Evolutionary conservation across 2,888 invertebrate genomes (phyloP), one percentile per base, ranked within the genome.

Genomic region (Noctuana brunneofusca): DNA sequence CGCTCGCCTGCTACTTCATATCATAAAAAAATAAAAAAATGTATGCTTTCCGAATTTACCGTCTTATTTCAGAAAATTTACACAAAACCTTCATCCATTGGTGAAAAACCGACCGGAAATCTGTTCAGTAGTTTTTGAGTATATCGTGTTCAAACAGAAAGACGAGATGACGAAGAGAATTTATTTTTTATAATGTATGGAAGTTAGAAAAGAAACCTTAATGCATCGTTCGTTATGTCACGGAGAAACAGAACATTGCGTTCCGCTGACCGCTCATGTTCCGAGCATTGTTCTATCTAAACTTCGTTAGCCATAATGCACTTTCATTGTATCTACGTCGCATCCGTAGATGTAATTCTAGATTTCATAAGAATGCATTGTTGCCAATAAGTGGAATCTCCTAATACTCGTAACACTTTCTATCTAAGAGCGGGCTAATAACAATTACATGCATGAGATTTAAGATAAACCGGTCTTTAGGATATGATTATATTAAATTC

Each of bases 261-360:
- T 79, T 80, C 75, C 76, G 67, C 72, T 80, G 77, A 75, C 76
- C 74, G 75, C 66, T 22, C 63, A 64, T 52, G 53, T 78, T 79
- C 79, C 76, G 75, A 66, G 75, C 75, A 83, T 84, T 86, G 84
- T 87, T 80, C 78, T 67, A 68, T 68, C 69, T 18, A 30, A 53
- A 54, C 22, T 48, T 46, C 18, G 53, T 60, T 64, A 67, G 63
- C 63, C 43, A 62, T 63, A 67, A 69, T 69, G 68, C 64, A 72
- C 71, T 74, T 76, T 73, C 73, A 75, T 78, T 76, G 75, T 75
- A 65, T 68, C 67, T 63, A 66, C 63, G 69, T 69, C 70, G 69
- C 71, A 72, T 72, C 63, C 52, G 35, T 35, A 69, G 69, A 71
- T 73, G 69, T 67, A 67, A 68, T 69, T 67, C 62, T 38, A 66